A percentile compares a stretch with the other conserved stretches of the same genome.
These are phyloP conservation scores for Junonia oenone DNA, from an alignment of 2,888 invertebrate genomes.

Conservation along the genomic window DNA sequence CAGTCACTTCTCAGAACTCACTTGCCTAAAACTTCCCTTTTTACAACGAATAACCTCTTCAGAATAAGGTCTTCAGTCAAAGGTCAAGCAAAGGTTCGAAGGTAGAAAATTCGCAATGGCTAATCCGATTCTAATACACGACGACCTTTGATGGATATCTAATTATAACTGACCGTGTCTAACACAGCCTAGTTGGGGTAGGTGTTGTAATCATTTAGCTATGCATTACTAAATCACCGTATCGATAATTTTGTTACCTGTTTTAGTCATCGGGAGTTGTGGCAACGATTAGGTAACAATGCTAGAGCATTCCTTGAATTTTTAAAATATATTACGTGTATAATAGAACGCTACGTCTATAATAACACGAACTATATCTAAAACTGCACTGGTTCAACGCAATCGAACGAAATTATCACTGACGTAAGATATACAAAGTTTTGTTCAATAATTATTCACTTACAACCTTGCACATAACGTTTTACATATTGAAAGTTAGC, in stretches of 20 bases:
- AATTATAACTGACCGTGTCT: conserved; percentile 59
- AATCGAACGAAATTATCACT: background rate
- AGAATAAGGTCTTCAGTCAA: background rate
- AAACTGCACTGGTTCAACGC: background rate
- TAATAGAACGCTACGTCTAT: background rate
- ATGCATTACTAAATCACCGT: conserved; percentile 49
- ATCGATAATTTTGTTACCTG: conserved; percentile 28
- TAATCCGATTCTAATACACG: conserved; percentile 39
- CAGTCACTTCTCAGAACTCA: background rate
- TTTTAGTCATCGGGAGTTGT: conserved; percentile 31
- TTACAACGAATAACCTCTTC: background rate
- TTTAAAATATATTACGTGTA: background rate
- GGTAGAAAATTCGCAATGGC: background rate
- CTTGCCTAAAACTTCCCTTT: background rate
- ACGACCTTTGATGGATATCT: conserved; percentile 54
- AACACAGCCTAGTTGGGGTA: conserved; percentile 41
- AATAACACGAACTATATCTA: background rate
- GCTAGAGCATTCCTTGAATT: conserved; percentile 22
- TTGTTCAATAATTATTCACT: background rate
- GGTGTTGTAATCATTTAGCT: conserved; percentile 53
- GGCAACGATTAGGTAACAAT: conserved; percentile 29
- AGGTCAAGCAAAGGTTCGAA: background rate
- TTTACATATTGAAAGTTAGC: background rate
- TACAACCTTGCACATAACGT: background rate
- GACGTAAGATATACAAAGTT: background rate